Evolutionary conservation across 2,888 invertebrate species (phyloP).

Genomic region (Ptychoptera contaminata): DNA sequence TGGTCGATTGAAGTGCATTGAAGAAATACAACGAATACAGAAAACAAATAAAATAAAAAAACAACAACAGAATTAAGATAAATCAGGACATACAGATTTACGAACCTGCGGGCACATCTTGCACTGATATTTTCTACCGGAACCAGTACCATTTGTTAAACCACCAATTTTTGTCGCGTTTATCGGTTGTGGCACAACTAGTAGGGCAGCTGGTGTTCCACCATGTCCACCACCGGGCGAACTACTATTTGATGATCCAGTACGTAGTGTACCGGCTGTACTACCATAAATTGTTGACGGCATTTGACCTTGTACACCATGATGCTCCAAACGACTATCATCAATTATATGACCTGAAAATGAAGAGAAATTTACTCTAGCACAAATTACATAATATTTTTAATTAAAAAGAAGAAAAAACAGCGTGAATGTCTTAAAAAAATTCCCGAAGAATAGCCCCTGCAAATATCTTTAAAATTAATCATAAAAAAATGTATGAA

Average conservation of each 20-base stretch:
- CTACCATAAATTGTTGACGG: constrained; percentile 11
- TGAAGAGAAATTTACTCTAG: too few relatives aligned
- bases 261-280: constrained; percentile 16
- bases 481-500: too few relatives aligned
- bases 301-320: constrained; percentile 23
- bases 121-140: constrained; percentile 73
- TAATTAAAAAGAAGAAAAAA: neutral
- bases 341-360: constrained; percentile 28
- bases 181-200: constrained; percentile 80
- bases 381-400: too few relatives aligned
- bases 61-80: neutral
- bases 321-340: constrained; percentile 31
- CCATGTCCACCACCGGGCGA: constrained; percentile 28
- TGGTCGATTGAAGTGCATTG: too few relatives aligned
- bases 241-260: constrained; percentile 18
- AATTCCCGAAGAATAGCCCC: too few relatives aligned
- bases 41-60: neutral
- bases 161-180: constrained; percentile 48
- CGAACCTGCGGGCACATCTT: constrained; percentile 90
- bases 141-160: constrained; percentile 21
- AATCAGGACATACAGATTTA: neutral
- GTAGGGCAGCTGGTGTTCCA: constrained; percentile 41
- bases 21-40: too few relatives aligned
- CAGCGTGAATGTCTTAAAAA: too few relatives aligned
- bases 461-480: too few relatives aligned